phyloP scores from a whole-genome alignment of 2,113 vertebrate genomes.

The Leptobrachium leishanense region DNA sequence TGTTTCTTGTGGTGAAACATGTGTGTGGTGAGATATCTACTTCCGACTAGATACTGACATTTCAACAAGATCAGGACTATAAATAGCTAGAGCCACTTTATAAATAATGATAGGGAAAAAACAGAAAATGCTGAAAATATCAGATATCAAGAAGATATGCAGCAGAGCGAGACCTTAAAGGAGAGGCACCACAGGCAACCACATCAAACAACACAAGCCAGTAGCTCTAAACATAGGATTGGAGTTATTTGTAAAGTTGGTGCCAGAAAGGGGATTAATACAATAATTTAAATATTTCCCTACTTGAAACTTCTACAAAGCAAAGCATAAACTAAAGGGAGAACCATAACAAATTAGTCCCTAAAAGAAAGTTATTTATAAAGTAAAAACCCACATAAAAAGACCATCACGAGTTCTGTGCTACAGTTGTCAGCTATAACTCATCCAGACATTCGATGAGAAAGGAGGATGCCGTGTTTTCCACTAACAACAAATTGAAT shows the following conservation, averaged over 20 bases:
- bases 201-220: neutral
- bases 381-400: neutral
- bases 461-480: neutral
- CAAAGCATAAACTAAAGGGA: neutral
- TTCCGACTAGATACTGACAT: too few relatives aligned
- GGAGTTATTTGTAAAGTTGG: neutral
- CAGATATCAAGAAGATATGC: neutral
- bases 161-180: neutral
- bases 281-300: neutral
- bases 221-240: neutral
- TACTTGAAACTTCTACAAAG: neutral
- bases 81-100: too few relatives aligned
- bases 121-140: neutral
- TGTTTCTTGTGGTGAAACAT: too few relatives aligned
- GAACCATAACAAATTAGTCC: neutral
- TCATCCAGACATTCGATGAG: neutral
- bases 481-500: slow-evolving; percentile 11
- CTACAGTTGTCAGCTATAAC: neutral
- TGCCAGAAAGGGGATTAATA: neutral
- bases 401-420: neutral
- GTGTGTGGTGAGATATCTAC: too few relatives aligned
- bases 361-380: neutral
- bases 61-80: too few relatives aligned
- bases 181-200: neutral
- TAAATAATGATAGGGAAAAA: too few relatives aligned